A percentile compares a stretch with the other conserved stretches of the same genome.
Conservation (phyloP, 2,888 invertebrate species). For the Holacanthella duospinosa region DNA sequence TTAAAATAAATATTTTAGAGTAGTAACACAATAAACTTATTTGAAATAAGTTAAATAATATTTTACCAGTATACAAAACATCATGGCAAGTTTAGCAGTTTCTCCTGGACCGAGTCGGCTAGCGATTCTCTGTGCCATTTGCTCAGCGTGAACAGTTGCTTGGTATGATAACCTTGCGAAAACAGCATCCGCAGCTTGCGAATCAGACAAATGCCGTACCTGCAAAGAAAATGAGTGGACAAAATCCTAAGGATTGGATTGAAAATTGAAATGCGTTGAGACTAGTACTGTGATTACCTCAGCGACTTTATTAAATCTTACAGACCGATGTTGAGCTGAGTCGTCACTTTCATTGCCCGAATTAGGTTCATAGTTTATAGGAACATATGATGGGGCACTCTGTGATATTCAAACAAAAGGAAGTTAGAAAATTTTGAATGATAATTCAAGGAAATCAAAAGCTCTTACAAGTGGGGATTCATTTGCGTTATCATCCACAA, state of each 20-base stretch:
- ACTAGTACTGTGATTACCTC: no score
- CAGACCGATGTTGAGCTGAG: conserved; percentile 65
- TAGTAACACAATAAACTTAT: neutral
- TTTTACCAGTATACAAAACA: conserved; percentile 74
- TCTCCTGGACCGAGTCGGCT: conserved; percentile 63
- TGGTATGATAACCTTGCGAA: conserved; percentile 88
- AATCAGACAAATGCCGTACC: conserved; percentile 78
- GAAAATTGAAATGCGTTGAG: no score
- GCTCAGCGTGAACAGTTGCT: conserved; percentile 74
- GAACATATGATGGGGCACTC: conserved; percentile 86
- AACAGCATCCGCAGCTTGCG: conserved; percentile 83
- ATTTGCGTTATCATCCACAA: conserved; percentile 28
- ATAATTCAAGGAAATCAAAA: neutral
- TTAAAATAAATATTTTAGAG: conserved; percentile 16
- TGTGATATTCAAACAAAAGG: conserved; percentile 43
- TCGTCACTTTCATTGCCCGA: conserved; percentile 77
- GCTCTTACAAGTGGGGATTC: conserved; percentile 26
- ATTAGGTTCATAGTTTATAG: conserved; percentile 61
- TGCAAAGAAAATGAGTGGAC: conserved; percentile 37
- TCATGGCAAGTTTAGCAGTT: conserved; percentile 70
- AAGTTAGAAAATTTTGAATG: neutral
- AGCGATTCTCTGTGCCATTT: conserved; percentile 62
- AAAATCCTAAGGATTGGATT: conserved; percentile 39
- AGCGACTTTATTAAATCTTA: conserved; percentile 75
- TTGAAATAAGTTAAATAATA: conserved; percentile 15